Base-by-base conservation (phyloP, 2,888 invertebrate species). In the Drosophila subquinaria region DNA sequence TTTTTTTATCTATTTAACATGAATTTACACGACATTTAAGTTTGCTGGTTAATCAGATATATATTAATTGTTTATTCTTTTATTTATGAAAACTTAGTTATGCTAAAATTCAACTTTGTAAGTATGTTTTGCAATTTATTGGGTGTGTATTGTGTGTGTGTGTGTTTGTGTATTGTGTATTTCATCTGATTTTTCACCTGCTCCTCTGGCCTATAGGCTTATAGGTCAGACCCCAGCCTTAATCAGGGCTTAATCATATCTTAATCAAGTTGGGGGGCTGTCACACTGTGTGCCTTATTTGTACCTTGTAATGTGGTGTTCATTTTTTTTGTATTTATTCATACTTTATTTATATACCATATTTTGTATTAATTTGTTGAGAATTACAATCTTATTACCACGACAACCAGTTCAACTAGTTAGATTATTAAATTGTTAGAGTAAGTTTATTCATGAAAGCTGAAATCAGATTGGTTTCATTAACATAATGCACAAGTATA, bases 21-120 rank as follows among this genome's bases (percentile, higher is more conserved):
- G 89, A 86, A 82, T 76, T 88, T 86, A 88, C 84, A 90, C 84
- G 90, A 88, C 84, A 88, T 74, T 84, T 84, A 84, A 60, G 55
- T 86, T 88, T 38, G 64, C 67, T 79, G 87, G 63, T 80, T 88
- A 76, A 69, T 20, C 77, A 56, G 52, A 73, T 59, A 52, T 48
- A 40, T 63, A 35, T 43, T 60, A 35, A n/a, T 33, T 43, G 60
- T 50, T 53, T 60, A 53, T 27, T 60, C 23, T 56, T 69, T 66
- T 61, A 27, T 27, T 27, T 27, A 27, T 69, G 83, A 73, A 85
- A 86, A 68, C 69, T 69, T 69, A 76, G 35, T 69, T 62, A 76
- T 85, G 88, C 82, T 90, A 82, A 70, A 70, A 70, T 80, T 88
- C 83, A 88, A 86, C 82, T 73, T 78, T 78, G 36, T 73, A 78